Base-by-base conservation (phyloP, 2,113 vertebrate species). In the Scolopax mira region DNA sequence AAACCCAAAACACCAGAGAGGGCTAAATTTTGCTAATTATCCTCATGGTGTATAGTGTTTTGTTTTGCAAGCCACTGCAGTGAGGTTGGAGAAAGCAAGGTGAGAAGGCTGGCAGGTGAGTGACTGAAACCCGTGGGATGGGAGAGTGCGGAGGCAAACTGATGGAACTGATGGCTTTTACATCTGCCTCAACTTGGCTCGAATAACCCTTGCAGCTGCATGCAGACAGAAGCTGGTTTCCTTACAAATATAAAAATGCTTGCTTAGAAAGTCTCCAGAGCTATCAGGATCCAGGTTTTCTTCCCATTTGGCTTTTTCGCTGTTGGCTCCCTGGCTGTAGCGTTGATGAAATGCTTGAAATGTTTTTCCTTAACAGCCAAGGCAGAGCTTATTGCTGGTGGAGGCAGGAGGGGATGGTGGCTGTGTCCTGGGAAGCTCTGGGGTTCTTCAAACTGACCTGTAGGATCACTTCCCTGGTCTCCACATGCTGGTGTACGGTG, bases 401-500 rank as follows among this genome's bases (percentile, higher is more conserved):
- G 61, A 71, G 48, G 71, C 42, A 58, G 22, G 37, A 19, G 25
- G 24, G 58, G 24, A 13, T 1, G 7, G 39, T 4, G 3, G 16
- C 52, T 64, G 31, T 19, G 9, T 46, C 11, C n/a, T 46, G 52
- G 51, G 48, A 54, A 25, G 13, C 17, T 27, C 23, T 30, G 64
- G 23, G 17, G 9, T 5, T 73, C 78, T 30, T 51, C 73, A 42
- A 25, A 39, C 35, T 1, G 2, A 14, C 14, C n/a, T 11, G 9
- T 62, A 52, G 48, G 42, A 5, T 86, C 71, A 31, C 9, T 17
- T 55, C 12, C 16, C 31, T 55, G 10, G 11, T 60, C 31, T 41
- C 33, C 25, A 18, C 5, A 6, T 1, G 17, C 42, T 42, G 15
- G 24, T 4, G 3, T 2, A 10, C 21, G 9, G 52, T 0, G 0